Evolutionary conservation across 1,140 invertebrate species (phyloP).

Genomic region (Monomorium pharaonis): DNA sequence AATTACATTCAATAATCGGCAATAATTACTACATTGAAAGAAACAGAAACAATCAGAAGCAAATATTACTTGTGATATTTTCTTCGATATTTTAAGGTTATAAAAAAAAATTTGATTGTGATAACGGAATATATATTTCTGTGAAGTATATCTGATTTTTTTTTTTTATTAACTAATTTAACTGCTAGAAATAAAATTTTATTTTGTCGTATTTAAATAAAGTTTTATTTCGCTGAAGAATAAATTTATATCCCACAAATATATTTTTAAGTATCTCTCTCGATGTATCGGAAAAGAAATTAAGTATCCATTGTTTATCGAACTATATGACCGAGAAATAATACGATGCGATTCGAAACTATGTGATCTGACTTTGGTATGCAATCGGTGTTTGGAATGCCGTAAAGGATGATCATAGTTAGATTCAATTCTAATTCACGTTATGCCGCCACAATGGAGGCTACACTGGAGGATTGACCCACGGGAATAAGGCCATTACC

Average conservation of each 20-base stretch:
- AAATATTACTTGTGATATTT: too few species aligned
- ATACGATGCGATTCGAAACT: not conserved
- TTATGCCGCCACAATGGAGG: conserved; percentile 49
- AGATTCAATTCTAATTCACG: conserved; percentile 69
- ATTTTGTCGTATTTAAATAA: too few species aligned
- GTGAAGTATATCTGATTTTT: too few species aligned
- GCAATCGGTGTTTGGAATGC: conserved; percentile 5
- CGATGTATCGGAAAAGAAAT: not conserved
- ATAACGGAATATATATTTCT: too few species aligned
- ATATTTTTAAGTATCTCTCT: too few species aligned
- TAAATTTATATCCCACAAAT: too few species aligned
- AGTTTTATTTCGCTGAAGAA: too few species aligned
- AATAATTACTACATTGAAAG: not conserved
- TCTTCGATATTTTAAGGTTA: too few species aligned
- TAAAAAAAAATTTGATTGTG: too few species aligned
- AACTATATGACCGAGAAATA: not conserved
- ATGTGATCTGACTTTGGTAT: not conserved
- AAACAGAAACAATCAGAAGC: too few species aligned
- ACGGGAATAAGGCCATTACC: conserved; percentile 60
- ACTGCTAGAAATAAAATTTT: too few species aligned
- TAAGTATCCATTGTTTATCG: not conserved
- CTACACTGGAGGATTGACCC: conserved; percentile 57
- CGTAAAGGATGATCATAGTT: conserved; percentile 48
- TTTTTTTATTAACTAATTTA: too few species aligned
- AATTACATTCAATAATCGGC: not conserved